Conservation (phyloP, 2,888 invertebrate genomes). For the Nemurella pictetii region DNA sequence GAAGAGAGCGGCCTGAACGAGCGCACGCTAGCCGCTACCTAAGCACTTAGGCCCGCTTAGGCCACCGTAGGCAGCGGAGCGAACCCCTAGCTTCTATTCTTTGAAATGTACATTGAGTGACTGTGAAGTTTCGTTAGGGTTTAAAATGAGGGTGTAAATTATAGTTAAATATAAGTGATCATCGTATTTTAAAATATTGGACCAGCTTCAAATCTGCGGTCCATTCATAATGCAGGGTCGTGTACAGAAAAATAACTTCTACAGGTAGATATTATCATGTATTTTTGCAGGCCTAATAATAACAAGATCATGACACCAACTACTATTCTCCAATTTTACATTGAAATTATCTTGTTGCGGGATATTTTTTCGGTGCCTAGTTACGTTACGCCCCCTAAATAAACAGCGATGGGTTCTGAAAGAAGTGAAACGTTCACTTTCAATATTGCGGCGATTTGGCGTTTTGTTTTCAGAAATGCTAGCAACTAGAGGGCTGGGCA, state of each 20-base stretch:
- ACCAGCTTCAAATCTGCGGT: background rate
- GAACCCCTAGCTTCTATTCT: background rate
- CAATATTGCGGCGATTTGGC: background rate
- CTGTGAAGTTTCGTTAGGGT: background rate
- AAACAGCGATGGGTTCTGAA: background rate
- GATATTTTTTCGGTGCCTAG: too few relatives aligned
- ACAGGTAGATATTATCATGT: background rate
- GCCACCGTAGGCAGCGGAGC: background rate
- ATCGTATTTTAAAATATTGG: background rate
- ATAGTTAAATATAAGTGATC: background rate
- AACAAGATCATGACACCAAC: background rate
- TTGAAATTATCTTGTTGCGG: background rate
- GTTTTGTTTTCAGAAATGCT: background rate
- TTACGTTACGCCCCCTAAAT: background rate
- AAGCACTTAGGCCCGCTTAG: background rate
- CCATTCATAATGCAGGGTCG: slow-evolving; percentile 4
- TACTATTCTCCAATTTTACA: background rate
- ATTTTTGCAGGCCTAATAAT: background rate
- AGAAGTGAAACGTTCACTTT: background rate
- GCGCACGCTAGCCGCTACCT: background rate
- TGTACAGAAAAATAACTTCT: background rate
- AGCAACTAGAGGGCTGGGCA: background rate
- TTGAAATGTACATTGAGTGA: background rate
- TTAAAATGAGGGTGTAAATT: background rate
- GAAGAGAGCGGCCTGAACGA: background rate